Evolutionary conservation across 2,113 vertebrate genomes (phyloP).

Genomic region (Malaclemys terrapin): DNA sequence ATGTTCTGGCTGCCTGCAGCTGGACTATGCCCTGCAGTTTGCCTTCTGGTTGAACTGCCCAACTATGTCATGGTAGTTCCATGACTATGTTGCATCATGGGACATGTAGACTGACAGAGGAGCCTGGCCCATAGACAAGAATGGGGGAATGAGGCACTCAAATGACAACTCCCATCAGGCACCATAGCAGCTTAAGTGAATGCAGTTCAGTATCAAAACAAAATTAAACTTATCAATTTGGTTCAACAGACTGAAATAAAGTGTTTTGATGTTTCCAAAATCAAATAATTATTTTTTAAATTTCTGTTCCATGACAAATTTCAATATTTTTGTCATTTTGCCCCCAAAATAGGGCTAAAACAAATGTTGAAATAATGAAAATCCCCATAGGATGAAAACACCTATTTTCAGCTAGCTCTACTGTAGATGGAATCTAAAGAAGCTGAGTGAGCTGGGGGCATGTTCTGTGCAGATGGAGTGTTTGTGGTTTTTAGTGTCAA

Average conservation of each 20-base stretch:
- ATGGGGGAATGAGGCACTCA: neutral
- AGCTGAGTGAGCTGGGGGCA: neutral
- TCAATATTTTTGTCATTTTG: neutral
- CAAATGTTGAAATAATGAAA: neutral
- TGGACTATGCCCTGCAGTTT: neutral
- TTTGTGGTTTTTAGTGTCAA: neutral
- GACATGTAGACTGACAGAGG: neutral
- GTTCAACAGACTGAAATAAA: neutral
- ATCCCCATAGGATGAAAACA: neutral
- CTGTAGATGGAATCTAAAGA: neutral
- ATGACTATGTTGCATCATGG: neutral
- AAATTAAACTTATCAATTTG: neutral
- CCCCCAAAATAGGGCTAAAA: neutral
- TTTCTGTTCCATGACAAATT: neutral
- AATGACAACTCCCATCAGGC: neutral
- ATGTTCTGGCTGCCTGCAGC: neutral
- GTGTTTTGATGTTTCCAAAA: neutral
- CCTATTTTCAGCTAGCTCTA: neutral
- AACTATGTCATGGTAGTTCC: neutral
- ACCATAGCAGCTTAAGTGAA: neutral
- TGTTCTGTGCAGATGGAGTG: rapidly evolving
- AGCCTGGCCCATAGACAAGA: neutral
- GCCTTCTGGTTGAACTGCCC: neutral
- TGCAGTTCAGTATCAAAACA: neutral
- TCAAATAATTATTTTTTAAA: neutral